These are phyloP conservation scores for Deilephila porcellus DNA, from an alignment of 2,888 invertebrate genomes.

Conservation along the genomic window DNA sequence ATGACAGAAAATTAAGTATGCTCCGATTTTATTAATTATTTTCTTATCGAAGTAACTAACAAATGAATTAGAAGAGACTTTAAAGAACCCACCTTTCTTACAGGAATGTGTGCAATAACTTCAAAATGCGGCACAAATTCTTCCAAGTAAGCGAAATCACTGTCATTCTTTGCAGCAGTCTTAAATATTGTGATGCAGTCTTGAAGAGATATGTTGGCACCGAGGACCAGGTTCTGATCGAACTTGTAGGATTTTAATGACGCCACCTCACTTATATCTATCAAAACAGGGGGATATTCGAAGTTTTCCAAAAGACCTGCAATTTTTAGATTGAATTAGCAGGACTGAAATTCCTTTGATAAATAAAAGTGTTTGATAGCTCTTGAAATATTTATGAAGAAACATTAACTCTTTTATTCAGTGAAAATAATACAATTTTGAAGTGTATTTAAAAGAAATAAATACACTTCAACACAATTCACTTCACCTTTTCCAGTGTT, in stretches of 20 bases:
- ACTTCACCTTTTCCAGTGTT: constrained; percentile 89
- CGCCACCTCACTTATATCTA: constrained; percentile 69
- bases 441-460: too few species aligned
- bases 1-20: too few species aligned
- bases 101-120: constrained; percentile 86
- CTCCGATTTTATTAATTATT: too few species aligned
- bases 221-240: constrained; percentile 79
- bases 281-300: constrained; percentile 60
- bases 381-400: too few species aligned
- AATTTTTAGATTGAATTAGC: too few species aligned
- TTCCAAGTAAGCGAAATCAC: constrained; percentile 80
- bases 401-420: too few species aligned
- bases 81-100: constrained; percentile 83
- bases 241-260: constrained; percentile 60
- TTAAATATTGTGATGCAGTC: constrained; percentile 80
- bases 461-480: too few species aligned
- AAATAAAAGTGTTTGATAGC: too few species aligned
- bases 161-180: constrained; percentile 58
- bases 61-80: background rate
- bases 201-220: constrained; percentile 84
- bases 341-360: too few species aligned
- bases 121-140: constrained; percentile 85
- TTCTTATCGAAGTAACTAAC: background rate
- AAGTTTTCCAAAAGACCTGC: constrained; percentile 70
- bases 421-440: too few species aligned